Evolutionary conservation across 2,888 invertebrate species (phyloP), one percentile per base, ranked within the genome.

Genomic region (Synanthedon formicaeformis): DNA sequence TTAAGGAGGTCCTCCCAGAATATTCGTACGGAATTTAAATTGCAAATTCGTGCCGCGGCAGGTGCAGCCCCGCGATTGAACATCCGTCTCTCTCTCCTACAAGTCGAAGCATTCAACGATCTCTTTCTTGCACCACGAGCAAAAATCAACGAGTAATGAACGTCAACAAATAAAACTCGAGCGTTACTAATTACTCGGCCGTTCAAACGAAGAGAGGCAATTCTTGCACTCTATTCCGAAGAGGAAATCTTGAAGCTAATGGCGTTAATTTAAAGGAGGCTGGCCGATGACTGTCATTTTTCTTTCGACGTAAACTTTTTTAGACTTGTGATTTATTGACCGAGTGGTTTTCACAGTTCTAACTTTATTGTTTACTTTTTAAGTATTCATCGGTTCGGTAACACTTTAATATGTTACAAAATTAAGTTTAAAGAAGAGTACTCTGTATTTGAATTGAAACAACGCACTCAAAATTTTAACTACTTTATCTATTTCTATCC

Each of bases 161-260:
- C 81, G 85, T 82, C 83, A 85, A 87, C 87, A 88, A 88, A 88
- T 88, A 86, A 88, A 86, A 88, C 72, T 83, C 80, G 69, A 88
- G 84, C 88, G 84, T 88, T 79, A 88, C 88, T 88, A 88, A 88
- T 88, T 88, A 88, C 87, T 78, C 61, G 75, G 71, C 69, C 66
- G 69, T 73, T 85, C 79, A 71, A 76, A 81, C 78, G 80, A 66
- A 81, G 81, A 79, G 83, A 82, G 83, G 82, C 79, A 84, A 86
- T 85, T 81, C 81, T 83, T 83, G 81, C 84, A 84, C 83, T 85
- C 81, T 73, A 83, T 83, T 84, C 73, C 71, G 69, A 78, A 77
- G 76, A 81, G 82, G 74, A 81, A 86, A 84, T 86, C 81, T 85
- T 67, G 69, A 78, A 75, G 83, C 78, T 86, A 86, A 88, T 86